These are phyloP conservation scores for Diplogasteroides magnus DNA, from an alignment of 1,140 invertebrate genomes.

Conservation along the genomic window DNA sequence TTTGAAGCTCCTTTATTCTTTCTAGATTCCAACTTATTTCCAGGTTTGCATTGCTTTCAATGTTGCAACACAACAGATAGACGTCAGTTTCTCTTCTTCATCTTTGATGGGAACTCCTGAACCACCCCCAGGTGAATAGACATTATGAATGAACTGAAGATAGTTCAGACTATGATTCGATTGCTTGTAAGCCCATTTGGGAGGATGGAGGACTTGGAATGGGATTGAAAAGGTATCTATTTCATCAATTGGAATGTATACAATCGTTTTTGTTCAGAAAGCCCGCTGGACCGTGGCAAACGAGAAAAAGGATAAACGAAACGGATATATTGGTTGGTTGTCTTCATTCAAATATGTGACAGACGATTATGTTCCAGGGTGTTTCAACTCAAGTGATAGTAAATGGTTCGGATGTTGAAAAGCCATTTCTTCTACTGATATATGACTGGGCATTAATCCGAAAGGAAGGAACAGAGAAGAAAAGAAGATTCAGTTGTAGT, in stretches of 20 bases:
- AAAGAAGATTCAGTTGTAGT: background rate
- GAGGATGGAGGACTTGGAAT: conserved; percentile 26
- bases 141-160: too few species aligned
- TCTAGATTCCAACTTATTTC: background rate
- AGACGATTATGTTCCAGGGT: conserved; percentile 15
- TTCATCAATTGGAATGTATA: background rate
- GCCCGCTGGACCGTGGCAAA: conserved; percentile 37
- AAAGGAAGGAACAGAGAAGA: background rate
- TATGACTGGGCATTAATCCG: conserved; percentile 31
- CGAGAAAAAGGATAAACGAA: conserved; percentile 20
- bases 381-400: conserved; percentile 32
- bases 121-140: too few species aligned
- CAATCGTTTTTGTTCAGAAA: background rate
- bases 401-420: conserved; percentile 25
- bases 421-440: conserved; percentile 23
- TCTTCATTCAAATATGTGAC: background rate
- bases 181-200: conserved; percentile 38
- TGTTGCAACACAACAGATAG: too few species aligned
- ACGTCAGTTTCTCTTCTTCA: too few species aligned
- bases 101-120: too few species aligned
- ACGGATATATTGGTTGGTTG: conserved; percentile 21
- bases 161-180: background rate
- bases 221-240: conserved; percentile 11
- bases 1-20: conserved; percentile 3
- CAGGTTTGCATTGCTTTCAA: too few species aligned